Evolutionary conservation across 2,113 vertebrate genomes (phyloP), one percentile per base, ranked within the genome.

Genomic region (Otis tarda): DNA sequence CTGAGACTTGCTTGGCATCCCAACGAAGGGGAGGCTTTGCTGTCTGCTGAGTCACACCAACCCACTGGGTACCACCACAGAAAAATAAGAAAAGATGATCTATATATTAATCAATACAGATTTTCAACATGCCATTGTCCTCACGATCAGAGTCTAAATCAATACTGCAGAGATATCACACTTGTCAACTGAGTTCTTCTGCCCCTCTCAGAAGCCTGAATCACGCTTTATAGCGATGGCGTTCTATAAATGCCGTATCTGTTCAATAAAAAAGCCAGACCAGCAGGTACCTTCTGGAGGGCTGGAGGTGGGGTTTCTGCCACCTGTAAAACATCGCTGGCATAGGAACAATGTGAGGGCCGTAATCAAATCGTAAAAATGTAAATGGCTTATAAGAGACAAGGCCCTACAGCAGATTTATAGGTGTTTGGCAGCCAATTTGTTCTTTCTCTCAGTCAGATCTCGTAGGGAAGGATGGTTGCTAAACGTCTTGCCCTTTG

Each of bases 281-380:
- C 9, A 27, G 56, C 52, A 75, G 83, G 73, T 25, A 20, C 61
- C 25, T 76, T 59, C n/a, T 8, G 52, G 52, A 70, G n/a, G 45
- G 59, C 6, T 70, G 68, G 49, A 69, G 19, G 0, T 15, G 50
- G 45, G 70, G 73, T 12, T 74, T 33, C 43, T 85, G 75, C 63
- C 90, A 52, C 91, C 59, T 84, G 88, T 33, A 14, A 64, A 55
- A 24, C 35, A 25, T 19, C 6, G 7, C 77, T 81, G 89, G 61
- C 73, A 50, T 3, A 55, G 53, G 18, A 69, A 22, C 53, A 55
- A 39, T 0, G 9, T 1, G 13, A 68, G 53, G 43, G 45, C 53
- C 18, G 0, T 2, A 69, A 84, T 0, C 6, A 2, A 68, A 18
- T 3, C 4, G 6, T 37, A 57, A 87, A 93, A 82, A 82, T 5